Percentiles rank a stretch among this genome's conserved stretches.
Conservation (phyloP, 2,888 invertebrate genomes). For the Drosophila cognata region DNA sequence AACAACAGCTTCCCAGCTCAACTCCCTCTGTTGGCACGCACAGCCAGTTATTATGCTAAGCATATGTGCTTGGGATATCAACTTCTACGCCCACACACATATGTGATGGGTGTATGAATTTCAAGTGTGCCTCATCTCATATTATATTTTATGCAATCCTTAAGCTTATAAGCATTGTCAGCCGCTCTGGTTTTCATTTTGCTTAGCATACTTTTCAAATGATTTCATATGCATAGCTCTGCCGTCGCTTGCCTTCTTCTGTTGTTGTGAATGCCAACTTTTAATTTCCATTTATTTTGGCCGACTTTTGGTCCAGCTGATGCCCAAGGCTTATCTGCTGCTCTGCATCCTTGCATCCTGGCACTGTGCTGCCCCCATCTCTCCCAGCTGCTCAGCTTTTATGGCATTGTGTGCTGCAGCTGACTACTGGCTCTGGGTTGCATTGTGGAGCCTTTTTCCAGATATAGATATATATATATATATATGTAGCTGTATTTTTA, state of each 20-base stretch:
- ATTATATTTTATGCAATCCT: conserved; percentile 44
- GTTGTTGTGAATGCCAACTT: conserved; percentile 52
- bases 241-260: conserved; percentile 33
- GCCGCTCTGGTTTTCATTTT: conserved; percentile 22
- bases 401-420: conserved; percentile 44
- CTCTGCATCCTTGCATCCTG: conserved; percentile 8
- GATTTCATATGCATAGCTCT: conserved; percentile 30
- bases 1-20: conserved; percentile 34
- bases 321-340: conserved; percentile 51
- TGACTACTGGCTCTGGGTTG: conserved; percentile 17
- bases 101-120: conserved; percentile 24
- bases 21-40: conserved; percentile 36
- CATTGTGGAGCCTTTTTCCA: conserved; percentile 50
- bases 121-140: conserved; percentile 12
- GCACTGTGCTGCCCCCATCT: conserved; percentile 4
- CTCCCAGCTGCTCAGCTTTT: neutral
- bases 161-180: conserved; percentile 20
- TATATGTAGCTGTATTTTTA: conserved; percentile 41
- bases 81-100: neutral
- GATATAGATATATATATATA: conserved; percentile 39
- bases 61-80: conserved; percentile 33
- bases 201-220: conserved; percentile 22
- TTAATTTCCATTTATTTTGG: conserved; percentile 72
- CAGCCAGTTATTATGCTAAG: conserved; percentile 52
- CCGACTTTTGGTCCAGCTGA: conserved; percentile 53